Percentiles rank a stretch among this genome's conserved stretches.
Conservation (phyloP, 2,888 invertebrate genomes). For the Coleophora deauratella region DNA sequence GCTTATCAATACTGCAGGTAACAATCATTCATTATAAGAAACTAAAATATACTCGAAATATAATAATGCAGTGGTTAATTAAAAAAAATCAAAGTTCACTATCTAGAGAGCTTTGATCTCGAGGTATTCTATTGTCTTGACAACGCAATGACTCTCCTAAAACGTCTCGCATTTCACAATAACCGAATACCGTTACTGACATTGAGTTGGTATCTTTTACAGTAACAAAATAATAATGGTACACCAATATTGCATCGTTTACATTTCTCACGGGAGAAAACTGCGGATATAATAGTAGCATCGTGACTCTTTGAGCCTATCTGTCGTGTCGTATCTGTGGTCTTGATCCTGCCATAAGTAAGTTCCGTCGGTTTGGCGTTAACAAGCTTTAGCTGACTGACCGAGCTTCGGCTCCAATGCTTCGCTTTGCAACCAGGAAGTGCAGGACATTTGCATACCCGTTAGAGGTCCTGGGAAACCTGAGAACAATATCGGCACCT, state of each 20-base stretch:
- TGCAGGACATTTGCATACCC: slow-evolving; percentile 56
- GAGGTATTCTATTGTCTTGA: not conserved
- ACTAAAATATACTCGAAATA: slow-evolving; percentile 1
- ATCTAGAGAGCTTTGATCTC: too few species aligned
- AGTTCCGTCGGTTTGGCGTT: slow-evolving; percentile 7
- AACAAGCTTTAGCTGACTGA: slow-evolving; percentile 10
- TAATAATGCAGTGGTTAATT: too few species aligned
- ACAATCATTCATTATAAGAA: slow-evolving; percentile 16
- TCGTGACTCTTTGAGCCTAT: slow-evolving; percentile 62
- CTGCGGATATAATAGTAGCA: slow-evolving; percentile 36
- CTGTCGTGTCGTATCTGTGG: slow-evolving; percentile 47
- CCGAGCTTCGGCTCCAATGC: slow-evolving; percentile 2
- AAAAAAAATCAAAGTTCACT: too few species aligned
- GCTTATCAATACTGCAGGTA: slow-evolving; percentile 89
- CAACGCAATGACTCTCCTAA: not conserved
- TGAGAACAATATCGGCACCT: slow-evolving; percentile 47
- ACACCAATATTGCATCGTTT: slow-evolving; percentile 23
- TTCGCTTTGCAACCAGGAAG: slow-evolving; percentile 6
- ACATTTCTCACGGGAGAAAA: slow-evolving; percentile 37
- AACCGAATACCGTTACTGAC: slow-evolving; percentile 3
- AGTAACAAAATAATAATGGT: slow-evolving; percentile 11
- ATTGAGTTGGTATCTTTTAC: slow-evolving; percentile 2
- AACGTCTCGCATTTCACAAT: not conserved
- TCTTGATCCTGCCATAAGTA: slow-evolving; percentile 26
- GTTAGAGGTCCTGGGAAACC: slow-evolving; percentile 51